Conservation (phyloP, 2,113 vertebrate species). For the Suricata suricatta region DNA sequence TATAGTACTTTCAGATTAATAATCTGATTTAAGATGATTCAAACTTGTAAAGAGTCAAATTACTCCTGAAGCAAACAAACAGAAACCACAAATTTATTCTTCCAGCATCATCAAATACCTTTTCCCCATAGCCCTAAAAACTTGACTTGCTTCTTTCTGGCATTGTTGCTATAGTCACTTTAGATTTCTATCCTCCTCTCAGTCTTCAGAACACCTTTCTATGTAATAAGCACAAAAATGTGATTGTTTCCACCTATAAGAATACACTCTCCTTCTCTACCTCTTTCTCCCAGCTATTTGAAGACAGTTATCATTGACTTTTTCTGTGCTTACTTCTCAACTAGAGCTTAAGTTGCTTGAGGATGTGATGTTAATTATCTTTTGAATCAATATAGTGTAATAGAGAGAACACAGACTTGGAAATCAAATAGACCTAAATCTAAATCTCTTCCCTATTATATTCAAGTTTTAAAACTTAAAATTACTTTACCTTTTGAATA, state of each 20-base stretch:
- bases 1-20: background rate
- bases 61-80: background rate
- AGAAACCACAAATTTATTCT: background rate
- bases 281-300: background rate
- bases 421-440: background rate
- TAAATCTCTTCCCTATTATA: background rate
- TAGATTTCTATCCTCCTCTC: background rate
- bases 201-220: background rate
- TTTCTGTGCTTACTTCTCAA: background rate
- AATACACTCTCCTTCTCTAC: rapidly evolving
- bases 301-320: background rate
- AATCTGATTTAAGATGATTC: background rate
- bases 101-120: background rate
- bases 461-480: slow-evolving; percentile 2
- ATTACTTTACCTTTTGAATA: background rate
- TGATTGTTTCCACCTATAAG: background rate
- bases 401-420: background rate
- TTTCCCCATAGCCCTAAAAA: background rate
- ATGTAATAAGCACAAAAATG: background rate
- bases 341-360: background rate
- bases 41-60: background rate
- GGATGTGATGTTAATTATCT: background rate
- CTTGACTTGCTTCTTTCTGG: background rate
- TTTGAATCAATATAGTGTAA: background rate
- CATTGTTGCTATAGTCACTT: background rate